Evolutionary conservation across 2,113 vertebrate species (phyloP).

Genomic region (Gobiocypris rarus): DNA sequence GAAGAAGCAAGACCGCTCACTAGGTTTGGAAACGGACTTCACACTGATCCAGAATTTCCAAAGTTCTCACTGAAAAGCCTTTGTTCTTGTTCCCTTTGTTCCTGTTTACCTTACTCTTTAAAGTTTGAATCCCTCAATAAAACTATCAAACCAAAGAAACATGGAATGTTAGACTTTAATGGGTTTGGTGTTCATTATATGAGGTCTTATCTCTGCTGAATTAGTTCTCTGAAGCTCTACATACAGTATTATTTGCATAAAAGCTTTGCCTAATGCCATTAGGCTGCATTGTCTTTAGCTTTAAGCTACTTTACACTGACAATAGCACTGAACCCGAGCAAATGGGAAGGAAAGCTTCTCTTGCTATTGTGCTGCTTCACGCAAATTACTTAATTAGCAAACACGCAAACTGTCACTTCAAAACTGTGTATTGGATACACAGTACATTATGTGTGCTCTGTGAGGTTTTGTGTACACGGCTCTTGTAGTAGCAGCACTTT

Average conservation of each 20-base stretch:
- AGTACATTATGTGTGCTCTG: constrained; percentile 9
- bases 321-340: constrained; percentile 27
- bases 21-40: neutral
- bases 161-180: neutral
- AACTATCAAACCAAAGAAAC: neutral
- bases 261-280: constrained; percentile 50
- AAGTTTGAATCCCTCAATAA: neutral
- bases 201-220: neutral
- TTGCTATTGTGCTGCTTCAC: constrained; percentile 27
- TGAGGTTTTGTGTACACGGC: constrained; percentile 19
- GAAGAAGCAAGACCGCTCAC: neutral
- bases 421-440: constrained; percentile 20
- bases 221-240: constrained; percentile 29
- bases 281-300: constrained; percentile 47
- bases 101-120: too few species aligned
- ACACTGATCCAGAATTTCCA: neutral
- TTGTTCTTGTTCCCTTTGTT: too few species aligned
- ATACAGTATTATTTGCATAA: constrained; percentile 46
- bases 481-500: constrained; percentile 22
- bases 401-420: neutral
- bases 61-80: neutral
- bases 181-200: neutral
- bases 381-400: constrained; percentile 32
- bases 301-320: constrained; percentile 39
- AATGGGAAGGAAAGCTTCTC: neutral